Evolutionary conservation across 2,113 vertebrate species (phyloP), one percentile per base, ranked within the genome.

Genomic region (Xenopus borealis): DNA sequence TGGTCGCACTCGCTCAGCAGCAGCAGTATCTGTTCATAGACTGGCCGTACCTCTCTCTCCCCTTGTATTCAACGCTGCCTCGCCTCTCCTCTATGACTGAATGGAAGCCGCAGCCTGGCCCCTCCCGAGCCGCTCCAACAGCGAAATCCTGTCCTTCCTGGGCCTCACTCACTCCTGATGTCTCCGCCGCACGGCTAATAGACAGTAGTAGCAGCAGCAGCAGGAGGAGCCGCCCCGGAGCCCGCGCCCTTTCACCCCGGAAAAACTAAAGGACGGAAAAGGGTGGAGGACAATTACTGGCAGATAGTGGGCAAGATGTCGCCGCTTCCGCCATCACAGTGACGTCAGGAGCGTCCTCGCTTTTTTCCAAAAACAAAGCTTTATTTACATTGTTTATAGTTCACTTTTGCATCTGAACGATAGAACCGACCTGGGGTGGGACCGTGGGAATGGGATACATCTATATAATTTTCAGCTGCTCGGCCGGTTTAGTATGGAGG

Each of bases 151-250:
- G 55, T 2, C 58, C 58, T 8, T 19, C 47, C 45, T n/a, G 17
- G 73, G 73, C 73, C 33, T 40, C 33, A 66, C 44, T 53, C 12
- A 66, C 44, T 53, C 12, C 66, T 20, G 17, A 17, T 40, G 73
- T 62, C 66, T 53, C 66, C 65, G 66, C 59, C 66, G 68, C 66
- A 75, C 73, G 58, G 27, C 66, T 27, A 69, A 53, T 63, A 73
- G 10, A 20, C 40, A 50, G 33, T 6, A 40, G 33, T 6, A 55
- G 53, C 17, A 73, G 33, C 33, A 40, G 33, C 33, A 55, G 53
- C 17, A 73, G 23, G 58, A 19, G 66, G 50, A 75, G 57, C 67
- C 73, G 66, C 73, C 73, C 66, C 73, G 61, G 33, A 75, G 66
- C 65, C 65, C 33, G 40, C 57, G 45, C 57, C 65, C 66, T 69